These are phyloP conservation scores for Thysanoteuthis rhombus DNA, from an alignment of 2,888 invertebrate genomes.

Conservation along the genomic window DNA sequence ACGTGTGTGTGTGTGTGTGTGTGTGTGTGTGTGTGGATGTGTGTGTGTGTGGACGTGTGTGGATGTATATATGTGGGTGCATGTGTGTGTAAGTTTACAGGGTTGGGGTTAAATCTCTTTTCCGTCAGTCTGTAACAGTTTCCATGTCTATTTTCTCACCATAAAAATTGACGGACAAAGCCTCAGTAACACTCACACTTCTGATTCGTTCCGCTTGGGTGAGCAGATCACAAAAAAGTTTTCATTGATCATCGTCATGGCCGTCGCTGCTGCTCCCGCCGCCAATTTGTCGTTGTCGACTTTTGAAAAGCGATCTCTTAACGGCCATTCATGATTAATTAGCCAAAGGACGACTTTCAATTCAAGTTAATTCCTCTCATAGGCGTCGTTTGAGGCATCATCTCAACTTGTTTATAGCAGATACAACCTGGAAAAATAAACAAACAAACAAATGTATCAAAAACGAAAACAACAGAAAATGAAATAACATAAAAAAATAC, in stretches of 20 bases:
- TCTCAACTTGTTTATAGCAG: not conserved
- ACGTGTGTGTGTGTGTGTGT: not conserved
- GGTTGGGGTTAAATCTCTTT: no score
- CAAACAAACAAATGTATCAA: not conserved
- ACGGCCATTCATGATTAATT: not conserved
- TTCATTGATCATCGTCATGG: not conserved
- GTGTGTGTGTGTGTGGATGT: not conserved
- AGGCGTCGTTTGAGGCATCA: not conserved
- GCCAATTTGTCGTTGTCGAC: not conserved
- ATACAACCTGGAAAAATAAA: not conserved
- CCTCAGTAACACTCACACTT: not conserved
- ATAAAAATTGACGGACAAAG: not conserved
- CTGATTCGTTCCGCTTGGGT: not conserved
- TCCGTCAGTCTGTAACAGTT: not conserved
- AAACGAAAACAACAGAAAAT: not conserved
- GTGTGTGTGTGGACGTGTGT: not conserved
- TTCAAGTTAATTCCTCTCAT: not conserved
- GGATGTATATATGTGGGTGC: not conserved
- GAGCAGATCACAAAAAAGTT: not conserved
- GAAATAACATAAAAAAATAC: no score
- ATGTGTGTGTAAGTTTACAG: not conserved
- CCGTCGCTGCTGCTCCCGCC: not conserved
- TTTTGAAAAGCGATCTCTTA: not conserved
- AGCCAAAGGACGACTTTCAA: not conserved
- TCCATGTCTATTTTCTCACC: not conserved